Conservation (phyloP, 2,113 vertebrate species). For the Arvicanthis niloticus region DNA sequence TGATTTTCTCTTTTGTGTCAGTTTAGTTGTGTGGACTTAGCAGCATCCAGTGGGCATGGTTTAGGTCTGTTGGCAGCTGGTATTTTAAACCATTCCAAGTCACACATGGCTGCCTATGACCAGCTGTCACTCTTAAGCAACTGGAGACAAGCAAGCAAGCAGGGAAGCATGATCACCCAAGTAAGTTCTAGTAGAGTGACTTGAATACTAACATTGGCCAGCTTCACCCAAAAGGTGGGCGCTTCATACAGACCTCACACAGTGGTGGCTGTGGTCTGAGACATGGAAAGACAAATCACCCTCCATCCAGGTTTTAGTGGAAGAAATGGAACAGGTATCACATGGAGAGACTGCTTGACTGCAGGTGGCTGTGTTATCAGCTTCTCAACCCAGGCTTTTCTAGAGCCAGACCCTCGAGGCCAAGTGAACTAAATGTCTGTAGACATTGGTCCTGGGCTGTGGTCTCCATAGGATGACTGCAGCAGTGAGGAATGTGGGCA, state of each 20-base stretch:
- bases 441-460: neutral
- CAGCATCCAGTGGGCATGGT: neutral
- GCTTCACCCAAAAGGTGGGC: neutral
- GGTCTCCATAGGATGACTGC: too few relatives aligned
- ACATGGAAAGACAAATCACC: neutral
- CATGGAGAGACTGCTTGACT: too few relatives aligned
- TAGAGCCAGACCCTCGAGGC: neutral
- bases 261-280: neutral
- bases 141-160: neutral
- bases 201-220: neutral
- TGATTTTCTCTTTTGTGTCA: neutral
- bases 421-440: neutral
- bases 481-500: too few relatives aligned
- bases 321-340: neutral
- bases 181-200: neutral
- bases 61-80: neutral
- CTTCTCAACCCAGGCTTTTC: neutral
- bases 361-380: neutral
- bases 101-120: neutral
- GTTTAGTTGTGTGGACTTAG: neutral
- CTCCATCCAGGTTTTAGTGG: neutral
- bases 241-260: neutral
- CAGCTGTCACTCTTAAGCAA: neutral
- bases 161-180: neutral
- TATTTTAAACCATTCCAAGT: neutral